phyloP scores from a whole-genome alignment of 2,797 vertebrate genomes.

The Tauraco hartlaubi region DNA sequence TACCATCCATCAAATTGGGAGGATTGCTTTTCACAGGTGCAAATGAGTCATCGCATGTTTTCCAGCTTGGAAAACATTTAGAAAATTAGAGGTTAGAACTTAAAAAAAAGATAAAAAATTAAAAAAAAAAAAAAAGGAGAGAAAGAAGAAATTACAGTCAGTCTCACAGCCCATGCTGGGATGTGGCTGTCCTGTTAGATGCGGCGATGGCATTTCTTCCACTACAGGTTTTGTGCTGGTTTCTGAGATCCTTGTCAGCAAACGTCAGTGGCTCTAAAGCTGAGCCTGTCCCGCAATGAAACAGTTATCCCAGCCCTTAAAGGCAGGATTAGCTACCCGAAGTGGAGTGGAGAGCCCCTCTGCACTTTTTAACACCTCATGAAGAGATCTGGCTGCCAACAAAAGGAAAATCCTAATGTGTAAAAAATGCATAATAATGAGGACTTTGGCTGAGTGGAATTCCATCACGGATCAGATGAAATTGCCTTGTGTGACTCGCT shows the following conservation, averaged over 20 bases:
- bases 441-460: constrained; percentile 71
- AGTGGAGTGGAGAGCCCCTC: constrained; percentile 80
- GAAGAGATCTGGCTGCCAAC: constrained; percentile 73
- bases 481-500: constrained; percentile 70
- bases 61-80: constrained; percentile 62
- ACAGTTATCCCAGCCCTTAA: constrained; percentile 69
- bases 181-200: not conserved
- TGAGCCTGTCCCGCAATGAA: constrained; percentile 51
- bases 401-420: constrained; percentile 78
- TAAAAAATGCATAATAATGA: constrained; percentile 77
- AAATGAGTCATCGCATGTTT: constrained; percentile 56
- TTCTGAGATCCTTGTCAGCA: constrained; percentile 53
- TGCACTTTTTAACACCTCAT: constrained; percentile 81
- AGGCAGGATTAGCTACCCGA: constrained; percentile 70
- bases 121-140: not conserved
- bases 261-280: constrained; percentile 34
- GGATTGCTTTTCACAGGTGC: constrained; percentile 63
- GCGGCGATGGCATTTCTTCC: not conserved
- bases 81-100: not conserved
- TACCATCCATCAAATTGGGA: constrained; percentile 61
- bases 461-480: constrained; percentile 71
- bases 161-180: not conserved
- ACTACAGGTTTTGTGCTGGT: not conserved
- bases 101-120: not conserved
- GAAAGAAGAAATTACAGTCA: not conserved